Evolutionary conservation across 2,797 vertebrate species (phyloP), one percentile per base, ranked within the genome.

Genomic region (Chelon auratus): DNA sequence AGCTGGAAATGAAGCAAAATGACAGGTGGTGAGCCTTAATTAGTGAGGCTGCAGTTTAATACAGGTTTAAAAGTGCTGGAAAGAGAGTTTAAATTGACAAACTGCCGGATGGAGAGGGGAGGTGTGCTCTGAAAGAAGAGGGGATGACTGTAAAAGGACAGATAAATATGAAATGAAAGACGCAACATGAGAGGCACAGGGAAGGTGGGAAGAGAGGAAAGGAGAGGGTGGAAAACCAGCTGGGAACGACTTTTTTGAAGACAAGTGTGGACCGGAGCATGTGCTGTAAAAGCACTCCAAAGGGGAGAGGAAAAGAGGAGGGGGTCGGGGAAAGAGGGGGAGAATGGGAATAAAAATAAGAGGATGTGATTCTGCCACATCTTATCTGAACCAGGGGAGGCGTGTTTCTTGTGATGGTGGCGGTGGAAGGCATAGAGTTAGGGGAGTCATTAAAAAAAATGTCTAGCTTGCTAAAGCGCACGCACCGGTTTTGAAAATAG

Each of bases 371-470:
- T 72, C 17, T 0, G 20, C 26, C 43, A 52, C 68, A 58, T 87
- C 75, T 91, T 91, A 93, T 93, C 91, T 75, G 71, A 74, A 61
- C 62, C 82, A 55, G 68, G 69, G 78, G 81, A 65, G 37, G 66
- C 77, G 72, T 79, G 83, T 87, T 87, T 86, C 88, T 56, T 55
- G 39, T 39, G 58, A 75, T 57, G 80, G 48, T 37, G 62, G 43
- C 26, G 80, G 70, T 40, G 62, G 89, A 88, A 89, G 71, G 74
- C 72, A 56, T 62, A 51, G 83, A 86, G 89, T 91, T 88, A 70
- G 77, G 69, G 78, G 85, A 93, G 89, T 91, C 90, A 93, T 94
- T 94, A 93, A 93, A 93, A 26, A 93, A 93, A 93, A 83, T 90
- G 91, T 92, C 88, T 81, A 88, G 90, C 83, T 92, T 83, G 93